Evolutionary conservation across 2,888 invertebrate species (phyloP), one percentile per base, ranked within the genome.

Genomic region (Heliconius charithonia): DNA sequence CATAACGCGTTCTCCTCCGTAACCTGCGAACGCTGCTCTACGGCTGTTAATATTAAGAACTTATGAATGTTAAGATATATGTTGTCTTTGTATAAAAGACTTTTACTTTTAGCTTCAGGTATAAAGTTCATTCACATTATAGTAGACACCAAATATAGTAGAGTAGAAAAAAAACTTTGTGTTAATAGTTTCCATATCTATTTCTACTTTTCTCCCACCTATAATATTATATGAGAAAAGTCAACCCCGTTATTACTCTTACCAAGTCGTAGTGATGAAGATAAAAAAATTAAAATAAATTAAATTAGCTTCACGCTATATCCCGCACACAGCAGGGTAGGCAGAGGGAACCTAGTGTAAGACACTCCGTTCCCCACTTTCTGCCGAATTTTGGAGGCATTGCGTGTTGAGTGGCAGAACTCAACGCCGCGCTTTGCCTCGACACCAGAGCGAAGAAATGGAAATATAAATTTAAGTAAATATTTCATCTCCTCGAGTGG

Each of bases 21-120:
- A 67, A 41, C 41, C n/a, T 6, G 41, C 16, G 13, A n/a, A 41
- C 41, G 69, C 41, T 37, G 25, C 41, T 25, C 19, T 69, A 25
- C 69, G 27, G 9, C 69, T 25, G n/a, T 69, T 69, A 69, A 69
- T 69, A 69, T 69, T 41, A 69, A 69, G 69, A 69, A 69, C 69
- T 69, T 69, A 41, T 69, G 41, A 69, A 69, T 69, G 12, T 41
- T 16, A 69, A 69, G 41, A 10, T 19, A 45, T 16, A 3, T 25
- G 13, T 69, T 45, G 41, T 45, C 7, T 16, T 45, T 25, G 25
- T 45, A 41, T 25, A 45, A 69, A 67, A 22, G 3, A 19, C 37
- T 45, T 69, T 13, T 27, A 25, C 45, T 69, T 67, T 63, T 7
- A 29, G 16, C n/a, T n/a, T 45, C 16, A 45, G 0, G 59, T n/a